Base-by-base conservation (phyloP, 1,140 invertebrate species). In the Rhynchophorus ferrugineus region DNA sequence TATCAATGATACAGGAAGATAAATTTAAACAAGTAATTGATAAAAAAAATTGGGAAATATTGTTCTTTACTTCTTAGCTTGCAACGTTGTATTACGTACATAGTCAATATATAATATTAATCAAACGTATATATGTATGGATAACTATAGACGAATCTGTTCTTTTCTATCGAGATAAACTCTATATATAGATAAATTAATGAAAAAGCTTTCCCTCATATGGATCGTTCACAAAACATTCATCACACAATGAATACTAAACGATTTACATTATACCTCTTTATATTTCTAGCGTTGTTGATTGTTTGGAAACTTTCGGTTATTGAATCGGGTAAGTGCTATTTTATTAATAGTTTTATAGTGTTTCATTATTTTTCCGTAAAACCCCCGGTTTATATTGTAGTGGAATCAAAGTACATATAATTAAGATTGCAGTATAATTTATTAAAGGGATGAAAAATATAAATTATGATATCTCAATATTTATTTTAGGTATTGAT, bases 281-380 rank as follows among this genome's bases (percentile, higher is more conserved):
- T 54, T 7, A 14, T 49, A 21, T 45, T 58, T 19, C 18, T 49
- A 36, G 41, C 17, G 20, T 11, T 64, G 16, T 39, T 67, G 14
- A 54, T 65, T 17, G 49, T 67, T 38, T 67, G 64, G 61, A 67
- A 64, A 56, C 49, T 67, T n/a, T 60, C 55, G 8, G 45, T 57
- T 0, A 61, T 63, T 7, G 61, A 64, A 56, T 60, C 62, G 49
- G 61, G 65, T 67, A 60, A 62, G 29, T 21, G 16, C 1, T 37
- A 29, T 29, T 6, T 18, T 48, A 38, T 6, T 17, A 3, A 20
- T 9, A 19, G 38, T n/a, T 35, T 20, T 13, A 5, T 14, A 19
- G n/a, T 16, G 13, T 11, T 19, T n/a, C 11, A 39, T 44, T 21
- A 42, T 3, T n/a, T 34, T 5, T 3, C 20, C 20, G 1, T 36